These are phyloP conservation scores for Nannospalax galili DNA, from an alignment of 2,113 vertebrate genomes.

Conservation along the genomic window DNA sequence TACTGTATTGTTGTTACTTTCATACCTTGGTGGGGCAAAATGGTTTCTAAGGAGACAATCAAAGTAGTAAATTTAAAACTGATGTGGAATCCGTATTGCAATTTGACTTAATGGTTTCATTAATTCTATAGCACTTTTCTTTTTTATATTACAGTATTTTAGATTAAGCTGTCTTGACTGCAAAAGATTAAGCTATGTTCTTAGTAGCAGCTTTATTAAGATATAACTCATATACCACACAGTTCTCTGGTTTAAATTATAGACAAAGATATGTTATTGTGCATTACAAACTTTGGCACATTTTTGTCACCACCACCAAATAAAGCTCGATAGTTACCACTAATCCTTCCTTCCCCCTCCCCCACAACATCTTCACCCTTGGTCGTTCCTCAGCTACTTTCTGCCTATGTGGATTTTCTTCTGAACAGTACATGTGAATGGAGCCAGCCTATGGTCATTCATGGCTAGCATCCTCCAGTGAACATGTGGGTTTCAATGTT, in stretches of 20 bases:
- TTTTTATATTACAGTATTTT: slow-evolving; percentile 74
- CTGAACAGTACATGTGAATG: background rate
- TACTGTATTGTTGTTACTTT: slow-evolving; percentile 64
- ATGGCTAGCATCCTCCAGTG: background rate
- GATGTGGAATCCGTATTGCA: slow-evolving; percentile 58
- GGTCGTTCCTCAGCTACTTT: background rate
- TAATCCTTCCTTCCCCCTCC: background rate
- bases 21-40: slow-evolving; percentile 9
- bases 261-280: background rate
- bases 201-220: background rate
- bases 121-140: slow-evolving; percentile 64
- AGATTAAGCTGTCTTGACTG: slow-evolving; percentile 65
- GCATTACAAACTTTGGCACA: background rate
- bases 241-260: background rate
- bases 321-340: too few relatives aligned
- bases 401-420: background rate
- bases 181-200: background rate
- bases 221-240: background rate
- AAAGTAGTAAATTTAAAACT: slow-evolving; percentile 50
- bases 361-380: fast-evolving
- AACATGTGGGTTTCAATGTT: background rate
- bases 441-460: background rate
- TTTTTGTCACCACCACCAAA: background rate
- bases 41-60: slow-evolving; percentile 61
- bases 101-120: slow-evolving; percentile 61